Evolutionary conservation across 1,140 invertebrate species (phyloP), one percentile per base, ranked within the genome.

Genomic region (Penaeus chinensis): DNA sequence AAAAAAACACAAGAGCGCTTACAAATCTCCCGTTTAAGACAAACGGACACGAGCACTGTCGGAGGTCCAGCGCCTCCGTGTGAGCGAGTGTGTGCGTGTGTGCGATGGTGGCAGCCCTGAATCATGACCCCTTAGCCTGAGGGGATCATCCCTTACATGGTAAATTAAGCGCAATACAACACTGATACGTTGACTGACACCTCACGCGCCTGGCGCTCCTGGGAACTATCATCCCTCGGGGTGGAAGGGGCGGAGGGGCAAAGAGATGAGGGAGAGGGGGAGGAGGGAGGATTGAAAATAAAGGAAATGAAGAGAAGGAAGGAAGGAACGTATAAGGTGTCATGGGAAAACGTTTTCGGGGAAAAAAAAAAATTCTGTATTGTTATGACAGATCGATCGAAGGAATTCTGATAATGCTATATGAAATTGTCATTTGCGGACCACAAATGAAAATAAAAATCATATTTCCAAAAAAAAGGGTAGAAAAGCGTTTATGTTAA

Each of bases 81-180:
- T 54, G 61, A 61, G 20, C 32, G 84, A 79, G 74, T 24, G 82
- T 11, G 82, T 20, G n/a, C n/a, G 63, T 10, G 66, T 60, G 66
- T 16, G 47, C n/a, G 47, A 32, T 37, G 66, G 27, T 37, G 37
- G 42, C 13, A 37, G 42, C 47, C 22, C 32, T 27, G 78, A 27
- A 27, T 63, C 62, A 32, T 54, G 78, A 27, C 37, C 76, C 62
- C 37, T 54, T 54, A 42, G 77, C 22, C 77, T 54, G 63, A n/a
- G 84, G 65, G 69, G 88, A 85, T 89, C 88, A 89, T 89, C 88
- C 84, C 80, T 89, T 82, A 89, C 88, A 89, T 89, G 88, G 88
- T 89, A 85, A 89, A 89, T 89, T 89, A 89, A 89, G 88, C 84
- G 66, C 88, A 85, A 85, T 82, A 85, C 88, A 89, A 85, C 85